phyloP scores from a whole-genome alignment of 2,113 vertebrate genomes.

The Barnardius zonarius region DNA sequence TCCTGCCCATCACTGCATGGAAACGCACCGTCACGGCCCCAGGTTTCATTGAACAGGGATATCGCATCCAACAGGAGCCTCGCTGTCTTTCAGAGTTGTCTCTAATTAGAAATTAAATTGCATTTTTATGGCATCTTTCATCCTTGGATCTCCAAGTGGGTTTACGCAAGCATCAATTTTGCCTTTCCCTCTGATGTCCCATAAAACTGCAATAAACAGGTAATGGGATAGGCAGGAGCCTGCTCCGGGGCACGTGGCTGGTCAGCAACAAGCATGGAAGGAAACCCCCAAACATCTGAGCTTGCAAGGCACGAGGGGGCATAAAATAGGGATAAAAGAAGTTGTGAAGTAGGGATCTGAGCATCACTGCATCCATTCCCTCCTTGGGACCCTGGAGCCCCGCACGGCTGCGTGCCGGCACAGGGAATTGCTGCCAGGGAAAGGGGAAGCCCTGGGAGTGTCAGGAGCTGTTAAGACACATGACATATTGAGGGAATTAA shows the following conservation, averaged over 20 bases:
- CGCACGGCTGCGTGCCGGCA: fast-evolving
- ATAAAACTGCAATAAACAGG: neutral
- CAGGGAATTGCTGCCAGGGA: neutral
- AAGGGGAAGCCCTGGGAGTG: neutral
- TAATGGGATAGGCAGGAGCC: neutral
- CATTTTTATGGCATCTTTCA: conserved; percentile 41
- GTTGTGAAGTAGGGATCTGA: neutral
- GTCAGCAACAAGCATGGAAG: neutral
- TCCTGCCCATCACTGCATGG: fast-evolving
- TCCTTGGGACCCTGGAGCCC: fast-evolving
- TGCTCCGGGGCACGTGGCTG: neutral
- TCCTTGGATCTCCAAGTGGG: conserved; percentile 35
- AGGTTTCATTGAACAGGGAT: conserved; percentile 17
- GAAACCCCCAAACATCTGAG: neutral
- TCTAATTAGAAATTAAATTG: conserved; percentile 56
- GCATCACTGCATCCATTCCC: fast-evolving
- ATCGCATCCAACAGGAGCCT: neutral
- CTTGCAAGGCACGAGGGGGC: fast-evolving
- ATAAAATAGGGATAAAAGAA: neutral
- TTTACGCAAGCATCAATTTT: conserved; percentile 42
- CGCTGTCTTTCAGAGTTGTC: conserved; percentile 31
- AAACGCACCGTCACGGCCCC: fast-evolving
- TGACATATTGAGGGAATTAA: conserved; percentile 65
- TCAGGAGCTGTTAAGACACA: neutral
- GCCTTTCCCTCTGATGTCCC: neutral